Evolutionary conservation across 2,888 invertebrate genomes (phyloP).

Genomic region (Netelia melanura): DNA sequence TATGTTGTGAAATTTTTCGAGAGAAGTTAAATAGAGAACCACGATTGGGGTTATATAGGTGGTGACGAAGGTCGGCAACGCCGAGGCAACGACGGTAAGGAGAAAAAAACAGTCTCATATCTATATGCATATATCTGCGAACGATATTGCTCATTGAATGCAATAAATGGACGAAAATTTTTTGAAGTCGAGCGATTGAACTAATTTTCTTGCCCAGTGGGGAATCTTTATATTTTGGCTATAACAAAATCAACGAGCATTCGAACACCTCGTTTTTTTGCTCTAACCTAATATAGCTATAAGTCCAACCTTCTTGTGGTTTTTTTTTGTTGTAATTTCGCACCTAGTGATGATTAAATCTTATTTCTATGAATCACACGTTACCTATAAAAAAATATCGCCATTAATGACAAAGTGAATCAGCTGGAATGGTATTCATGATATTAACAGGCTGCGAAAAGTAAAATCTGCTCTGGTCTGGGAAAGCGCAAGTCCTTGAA

Average conservation of each 20-base stretch:
- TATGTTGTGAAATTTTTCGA: neutral
- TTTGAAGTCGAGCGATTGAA: conserved; percentile 1
- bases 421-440: neutral
- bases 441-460: neutral
- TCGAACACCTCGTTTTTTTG: neutral
- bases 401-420: neutral
- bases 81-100: conserved; percentile 39
- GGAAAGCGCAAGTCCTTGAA: neutral
- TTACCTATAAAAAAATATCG: neutral
- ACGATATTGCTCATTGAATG: conserved; percentile 32
- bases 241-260: neutral
- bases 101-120: conserved; percentile 36
- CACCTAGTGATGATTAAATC: neutral
- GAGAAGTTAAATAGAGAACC: conserved; percentile 1
- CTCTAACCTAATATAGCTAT: neutral
- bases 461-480: neutral
- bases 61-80: conserved; percentile 14
- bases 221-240: neutral
- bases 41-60: neutral
- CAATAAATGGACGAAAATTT: conserved; percentile 29
- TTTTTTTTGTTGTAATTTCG: neutral
- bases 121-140: neutral
- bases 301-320: neutral
- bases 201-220: neutral
- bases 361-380: neutral